A percentile compares a stretch with the other conserved stretches of the same genome.
These are phyloP conservation scores for Plebejus melissa DNA, from an alignment of 2,888 invertebrate genomes.

Conservation along the genomic window DNA sequence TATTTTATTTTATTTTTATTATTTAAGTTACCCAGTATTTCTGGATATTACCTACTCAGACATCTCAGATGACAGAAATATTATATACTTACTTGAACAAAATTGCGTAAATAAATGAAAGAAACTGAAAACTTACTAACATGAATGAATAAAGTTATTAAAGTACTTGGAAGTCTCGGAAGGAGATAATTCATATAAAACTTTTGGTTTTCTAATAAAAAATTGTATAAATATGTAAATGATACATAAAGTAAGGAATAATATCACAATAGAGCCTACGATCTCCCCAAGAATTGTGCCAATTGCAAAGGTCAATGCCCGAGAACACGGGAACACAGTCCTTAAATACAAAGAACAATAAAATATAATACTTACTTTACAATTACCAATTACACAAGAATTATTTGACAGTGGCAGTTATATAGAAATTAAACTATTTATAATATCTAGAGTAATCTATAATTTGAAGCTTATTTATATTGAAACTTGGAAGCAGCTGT, in stretches of 20 bases:
- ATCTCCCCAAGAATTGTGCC: neutral
- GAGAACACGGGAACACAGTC: neutral
- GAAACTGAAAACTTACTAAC: too few species aligned
- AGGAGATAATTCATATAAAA: too few species aligned
- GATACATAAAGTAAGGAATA: neutral
- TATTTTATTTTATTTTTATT: neutral
- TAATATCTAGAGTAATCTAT: too few species aligned
- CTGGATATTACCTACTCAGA: neutral
- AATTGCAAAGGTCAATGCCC: neutral
- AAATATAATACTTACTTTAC: neutral
- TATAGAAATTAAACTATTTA: too few species aligned
- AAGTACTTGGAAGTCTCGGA: too few species aligned
- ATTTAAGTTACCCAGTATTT: neutral
- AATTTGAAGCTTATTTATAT: too few species aligned
- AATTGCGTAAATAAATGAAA: neutral
- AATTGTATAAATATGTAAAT: neutral
- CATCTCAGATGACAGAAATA: neutral
- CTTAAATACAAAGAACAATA: neutral
- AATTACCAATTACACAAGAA: neutral
- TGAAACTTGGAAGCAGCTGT: too few species aligned
- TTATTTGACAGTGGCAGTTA: too few species aligned
- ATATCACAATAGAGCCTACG: neutral
- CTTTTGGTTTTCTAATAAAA: too few species aligned
- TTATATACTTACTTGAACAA: neutral
- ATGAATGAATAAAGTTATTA: too few species aligned